Evolutionary conservation across 2,888 invertebrate species (phyloP), one percentile per base, ranked within the genome.

Genomic region (Matsumyia berberina): DNA sequence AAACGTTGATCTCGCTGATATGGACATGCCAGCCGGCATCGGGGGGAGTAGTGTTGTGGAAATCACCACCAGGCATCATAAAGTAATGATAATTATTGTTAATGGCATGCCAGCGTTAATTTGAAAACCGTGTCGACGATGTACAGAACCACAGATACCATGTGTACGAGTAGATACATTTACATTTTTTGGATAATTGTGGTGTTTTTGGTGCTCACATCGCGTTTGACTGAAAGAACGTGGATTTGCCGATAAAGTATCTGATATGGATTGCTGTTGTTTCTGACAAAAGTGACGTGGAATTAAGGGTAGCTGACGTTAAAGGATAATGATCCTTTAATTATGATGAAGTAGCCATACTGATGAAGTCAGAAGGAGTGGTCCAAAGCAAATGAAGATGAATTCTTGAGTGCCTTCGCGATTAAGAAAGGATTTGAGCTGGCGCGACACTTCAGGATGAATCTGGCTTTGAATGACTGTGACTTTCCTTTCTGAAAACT

Each of bases 51-150:
- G 57, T 55, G 39, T 39, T 57, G 77, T 55, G 49, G 31, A 60
- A 69, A 46, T 53, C 69, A 69, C 69, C 69, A 57, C 72, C 49
- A 72, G 78, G 78, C 78, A 58, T 64, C 49, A 72, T 66, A 72
- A 79, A 66, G 72, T 79, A 72, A 79, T 72, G 78, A 64, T 72
- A 72, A 79, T 72, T 72, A 64, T 64, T 35, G 51, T 64, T 64
- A 72, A 72, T 79, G 57, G 62, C 64, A 66, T 64, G 72, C 46
- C 70, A 72, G 7, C 72, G 64, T 79, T 79, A 79, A 79, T 64
- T 79, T 64, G 49, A 79, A 79, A 72, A 79, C 51, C 78, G 72
- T 79, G 78, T 79, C 78, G 78, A 70, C 57, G 70, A 72, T 35
- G 42, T 49, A 11, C 78, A 39, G 37, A 66, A 49, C 64, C 51